Evolutionary conservation across 2,888 invertebrate species (phyloP).

Genomic region (Ophion obscuratus): DNA sequence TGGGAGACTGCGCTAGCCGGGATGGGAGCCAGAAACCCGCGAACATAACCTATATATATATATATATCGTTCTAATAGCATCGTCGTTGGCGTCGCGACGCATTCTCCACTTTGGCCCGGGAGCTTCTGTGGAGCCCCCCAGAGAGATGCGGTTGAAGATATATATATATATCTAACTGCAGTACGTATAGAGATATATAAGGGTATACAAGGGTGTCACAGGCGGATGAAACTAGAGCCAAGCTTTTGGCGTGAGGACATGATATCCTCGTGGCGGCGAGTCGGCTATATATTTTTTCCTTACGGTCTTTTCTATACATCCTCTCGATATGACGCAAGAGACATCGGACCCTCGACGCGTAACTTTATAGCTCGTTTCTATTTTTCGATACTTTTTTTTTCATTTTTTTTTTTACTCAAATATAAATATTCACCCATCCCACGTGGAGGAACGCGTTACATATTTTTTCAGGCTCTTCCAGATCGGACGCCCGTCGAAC

Average conservation of each 20-base stretch:
- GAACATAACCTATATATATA: constrained; percentile 33
- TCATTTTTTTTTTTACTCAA: too few species aligned
- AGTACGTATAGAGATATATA: constrained; percentile 14
- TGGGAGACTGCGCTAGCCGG: constrained; percentile 53
- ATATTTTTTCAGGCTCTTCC: constrained; percentile 18
- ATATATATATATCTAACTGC: constrained; percentile 16
- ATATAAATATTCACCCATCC: constrained; percentile 17
- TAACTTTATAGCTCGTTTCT: constrained; percentile 33
- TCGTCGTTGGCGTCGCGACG: constrained; percentile 62
- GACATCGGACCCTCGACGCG: constrained; percentile 19
- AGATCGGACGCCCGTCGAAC: neutral
- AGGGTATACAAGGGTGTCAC: constrained; percentile 4
- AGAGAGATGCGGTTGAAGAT: constrained; percentile 62
- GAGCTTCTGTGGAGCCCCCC: constrained; percentile 39
- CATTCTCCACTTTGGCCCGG: constrained; percentile 47
- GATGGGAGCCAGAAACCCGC: constrained; percentile 61
- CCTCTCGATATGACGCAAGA: constrained; percentile 17
- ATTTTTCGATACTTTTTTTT: constrained; percentile 19
- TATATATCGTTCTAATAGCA: constrained; percentile 24
- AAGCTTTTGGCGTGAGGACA: constrained; percentile 58
- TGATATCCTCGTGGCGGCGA: constrained; percentile 42
- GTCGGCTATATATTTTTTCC: constrained; percentile 17
- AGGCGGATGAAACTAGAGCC: constrained; percentile 43
- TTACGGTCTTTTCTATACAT: constrained; percentile 3
- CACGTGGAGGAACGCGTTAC: neutral